Percentiles rank a stretch among this genome's conserved stretches.
phyloP scores from a whole-genome alignment of 2,888 invertebrate species.

The Ceriagrion tenellum region DNA sequence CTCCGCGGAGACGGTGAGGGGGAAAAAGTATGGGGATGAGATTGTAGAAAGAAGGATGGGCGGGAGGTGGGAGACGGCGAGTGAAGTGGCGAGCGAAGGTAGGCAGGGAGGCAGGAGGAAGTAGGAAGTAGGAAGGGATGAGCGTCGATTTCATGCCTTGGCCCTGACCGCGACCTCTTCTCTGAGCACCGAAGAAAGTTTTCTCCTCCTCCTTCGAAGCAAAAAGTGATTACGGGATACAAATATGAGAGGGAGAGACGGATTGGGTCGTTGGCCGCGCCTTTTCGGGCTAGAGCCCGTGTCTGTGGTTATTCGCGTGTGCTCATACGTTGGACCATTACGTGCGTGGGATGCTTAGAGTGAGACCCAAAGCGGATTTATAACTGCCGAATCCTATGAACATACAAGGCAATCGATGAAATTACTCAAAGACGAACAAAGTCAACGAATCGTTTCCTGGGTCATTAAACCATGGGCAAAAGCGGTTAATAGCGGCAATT shows the following conservation, averaged over 20 bases:
- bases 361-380: background rate
- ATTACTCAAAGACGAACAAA: background rate
- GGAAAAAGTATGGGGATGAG: too few relatives aligned
- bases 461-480: background rate
- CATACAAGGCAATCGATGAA: background rate
- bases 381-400: background rate
- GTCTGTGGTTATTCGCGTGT: background rate
- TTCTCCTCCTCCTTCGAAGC: background rate
- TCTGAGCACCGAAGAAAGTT: slow-evolving; percentile 9
- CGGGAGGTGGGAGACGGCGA: background rate
- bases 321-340: background rate
- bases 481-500: too few relatives aligned
- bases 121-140: background rate
- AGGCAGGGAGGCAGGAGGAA: too few relatives aligned
- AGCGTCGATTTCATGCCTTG: slow-evolving; percentile 31
- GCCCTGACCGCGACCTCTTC: slow-evolving; percentile 31
- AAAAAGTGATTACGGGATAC: slow-evolving; percentile 39
- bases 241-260: slow-evolving; percentile 6
- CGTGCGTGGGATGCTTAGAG: background rate
- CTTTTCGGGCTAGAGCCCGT: background rate
- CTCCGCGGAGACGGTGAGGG: background rate
- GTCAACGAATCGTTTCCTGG: background rate
- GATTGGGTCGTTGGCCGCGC: slow-evolving; percentile 18
- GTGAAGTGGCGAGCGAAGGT: too few relatives aligned
- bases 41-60: too few relatives aligned